Base-by-base conservation (phyloP, 2,797 vertebrate genomes). In the Phyllotis vaccarum region DNA sequence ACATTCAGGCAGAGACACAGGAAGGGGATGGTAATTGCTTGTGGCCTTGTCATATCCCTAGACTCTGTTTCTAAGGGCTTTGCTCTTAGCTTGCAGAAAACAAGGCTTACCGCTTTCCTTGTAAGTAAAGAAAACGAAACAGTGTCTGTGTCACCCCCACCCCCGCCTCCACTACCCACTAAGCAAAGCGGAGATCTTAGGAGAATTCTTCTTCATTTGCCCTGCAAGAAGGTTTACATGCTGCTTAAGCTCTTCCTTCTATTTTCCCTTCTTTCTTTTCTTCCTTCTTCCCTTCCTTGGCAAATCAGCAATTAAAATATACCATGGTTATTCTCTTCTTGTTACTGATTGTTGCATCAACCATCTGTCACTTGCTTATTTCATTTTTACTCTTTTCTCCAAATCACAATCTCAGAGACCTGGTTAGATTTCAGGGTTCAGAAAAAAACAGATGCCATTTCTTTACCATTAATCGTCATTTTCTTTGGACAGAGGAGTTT, bases 11-110 rank as follows among this genome's bases (percentile, higher is more conserved):
- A 76, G 79, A 62, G 62, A 29, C 64, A 43, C 2, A 12, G 49
- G 75, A 82, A 40, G 94, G 64, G 68, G 60, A 31, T 0, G 1
- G 10, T 58, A 89, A 93, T 92, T 96, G 94, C 87, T 70, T 49
- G 3, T 88, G 72, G 78, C 76, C 85, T 93, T 91, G 91, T 95
- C 83, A 79, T 54, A 79, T 94, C 89, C 91, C 93, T 64, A 21
- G 46, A 46, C 89, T 86, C 83, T 82, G 64, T 37, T 92, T 78
- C 91, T 90, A 86, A 90, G 3, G 0, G 0, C 49, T 90, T 85
- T n/a, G 78, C 87, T 90, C 78, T 70, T 54, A 68, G 76, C 40
- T 82, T 68, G 87, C 88, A 58, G 72, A 97, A 96, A 94, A 96
- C 60, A 46, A 93, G 74, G 62, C 64, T 90, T 88, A 94, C 60